Percentiles rank a stretch among this genome's conserved stretches.
Conservation (phyloP, 37 sponge, comb jelly and placozoan genomes). For the Ephydatia muelleri region DNA sequence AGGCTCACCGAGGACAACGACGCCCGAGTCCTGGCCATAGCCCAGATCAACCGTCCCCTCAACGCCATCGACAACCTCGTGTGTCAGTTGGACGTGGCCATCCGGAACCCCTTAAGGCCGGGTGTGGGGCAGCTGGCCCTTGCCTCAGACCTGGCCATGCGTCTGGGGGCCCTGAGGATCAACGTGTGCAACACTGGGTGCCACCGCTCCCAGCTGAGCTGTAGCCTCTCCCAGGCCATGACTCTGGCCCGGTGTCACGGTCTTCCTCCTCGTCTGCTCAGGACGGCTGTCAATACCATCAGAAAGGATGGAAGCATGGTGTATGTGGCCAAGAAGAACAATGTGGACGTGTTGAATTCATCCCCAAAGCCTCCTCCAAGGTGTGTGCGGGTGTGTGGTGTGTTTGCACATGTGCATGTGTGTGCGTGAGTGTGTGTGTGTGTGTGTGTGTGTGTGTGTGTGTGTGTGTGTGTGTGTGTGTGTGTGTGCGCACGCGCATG, state of each 20-base stretch:
- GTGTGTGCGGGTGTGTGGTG: slow-evolving; percentile 31
- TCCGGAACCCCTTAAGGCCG: slow-evolving; percentile 39
- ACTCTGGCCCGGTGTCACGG: slow-evolving; percentile 70
- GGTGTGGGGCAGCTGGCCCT: slow-evolving; percentile 73
- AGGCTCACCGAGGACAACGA: slow-evolving; percentile 49
- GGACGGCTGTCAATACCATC: slow-evolving; percentile 47
- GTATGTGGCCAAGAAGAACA: slow-evolving; percentile 54
- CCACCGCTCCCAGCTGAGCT: slow-evolving; percentile 37
- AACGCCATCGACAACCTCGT: slow-evolving; percentile 68
- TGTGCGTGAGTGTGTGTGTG: neutral
- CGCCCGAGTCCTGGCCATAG: slow-evolving; percentile 41
- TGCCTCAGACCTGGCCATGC: slow-evolving; percentile 55
- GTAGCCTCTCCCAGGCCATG: slow-evolving; percentile 64
- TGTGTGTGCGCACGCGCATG: neutral
- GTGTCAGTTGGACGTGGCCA: slow-evolving; percentile 32
- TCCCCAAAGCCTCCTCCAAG: slow-evolving; percentile 46
- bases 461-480: slow-evolving; percentile 1
- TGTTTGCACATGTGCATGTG: neutral
- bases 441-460: neutral
- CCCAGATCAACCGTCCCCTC: slow-evolving; percentile 66
- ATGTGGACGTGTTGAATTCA: slow-evolving; percentile 5
- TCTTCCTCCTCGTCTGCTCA: slow-evolving; percentile 46
- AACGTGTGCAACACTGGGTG: slow-evolving; percentile 72
- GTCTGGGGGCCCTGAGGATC: slow-evolving; percentile 67
- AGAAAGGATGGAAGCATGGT: slow-evolving; percentile 23